These are phyloP conservation scores for Apeira syringaria DNA, from an alignment of 2,888 invertebrate genomes.

Conservation along the genomic window DNA sequence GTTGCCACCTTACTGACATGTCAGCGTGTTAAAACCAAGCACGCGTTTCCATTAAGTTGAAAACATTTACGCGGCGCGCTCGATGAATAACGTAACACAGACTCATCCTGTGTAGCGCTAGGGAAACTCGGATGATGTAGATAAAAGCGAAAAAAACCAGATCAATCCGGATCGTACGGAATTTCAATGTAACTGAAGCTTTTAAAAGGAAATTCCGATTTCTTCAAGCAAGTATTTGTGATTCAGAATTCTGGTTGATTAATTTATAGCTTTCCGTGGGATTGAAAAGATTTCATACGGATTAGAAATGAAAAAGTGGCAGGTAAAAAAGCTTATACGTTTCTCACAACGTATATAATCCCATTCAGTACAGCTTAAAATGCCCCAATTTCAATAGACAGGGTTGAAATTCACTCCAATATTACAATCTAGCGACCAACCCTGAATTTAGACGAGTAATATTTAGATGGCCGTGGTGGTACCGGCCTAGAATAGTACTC, in stretches of 20 bases:
- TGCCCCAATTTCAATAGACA: too few relatives aligned
- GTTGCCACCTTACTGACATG: too few relatives aligned
- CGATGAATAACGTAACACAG: constrained; percentile 35
- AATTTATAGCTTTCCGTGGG: constrained; percentile 27
- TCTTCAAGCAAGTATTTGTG: constrained; percentile 28
- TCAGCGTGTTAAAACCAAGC: too few relatives aligned
- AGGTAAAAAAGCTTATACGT: too few relatives aligned
- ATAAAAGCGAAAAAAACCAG: constrained; percentile 31
- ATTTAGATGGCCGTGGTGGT: too few relatives aligned
- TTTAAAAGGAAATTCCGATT: constrained; percentile 28
- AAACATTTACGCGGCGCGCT: constrained; percentile 31
- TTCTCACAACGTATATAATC: too few relatives aligned
- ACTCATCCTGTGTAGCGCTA: constrained; percentile 29
- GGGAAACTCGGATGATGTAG: constrained; percentile 27
- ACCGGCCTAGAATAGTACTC: too few relatives aligned
- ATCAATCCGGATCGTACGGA: constrained; percentile 33
- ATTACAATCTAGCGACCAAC: too few relatives aligned
- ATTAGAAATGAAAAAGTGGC: constrained; percentile 11
- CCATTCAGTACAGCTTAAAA: too few relatives aligned
- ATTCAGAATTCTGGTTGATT: constrained; percentile 30
- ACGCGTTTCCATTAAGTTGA: constrained; percentile 6
- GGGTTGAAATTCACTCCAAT: too few relatives aligned
- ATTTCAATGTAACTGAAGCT: constrained; percentile 34
- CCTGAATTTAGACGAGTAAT: too few relatives aligned
- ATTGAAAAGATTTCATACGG: constrained; percentile 25